These are phyloP conservation scores for Dermatemys mawii DNA, from an alignment of 2,113 vertebrate genomes.

Conservation along the genomic window DNA sequence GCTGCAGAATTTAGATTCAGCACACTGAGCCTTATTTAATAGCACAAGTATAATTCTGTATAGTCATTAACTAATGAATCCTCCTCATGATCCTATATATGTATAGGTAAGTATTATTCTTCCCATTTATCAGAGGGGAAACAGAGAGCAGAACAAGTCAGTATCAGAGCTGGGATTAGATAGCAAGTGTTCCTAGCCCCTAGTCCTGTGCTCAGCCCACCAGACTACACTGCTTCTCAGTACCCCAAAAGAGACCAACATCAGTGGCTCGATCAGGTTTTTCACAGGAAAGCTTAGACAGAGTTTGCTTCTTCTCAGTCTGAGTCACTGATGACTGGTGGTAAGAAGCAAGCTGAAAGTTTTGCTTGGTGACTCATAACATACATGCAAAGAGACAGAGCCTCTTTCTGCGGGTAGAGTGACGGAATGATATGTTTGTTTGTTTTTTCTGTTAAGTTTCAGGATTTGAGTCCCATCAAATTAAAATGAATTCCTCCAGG, in stretches of 20 bases:
- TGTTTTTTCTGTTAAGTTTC: not conserved
- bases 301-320: not conserved
- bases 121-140: too few relatives aligned
- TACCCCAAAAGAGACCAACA: not conserved
- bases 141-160: not conserved
- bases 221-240: not conserved
- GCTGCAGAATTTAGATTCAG: not conserved
- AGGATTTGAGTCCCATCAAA: not conserved
- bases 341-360: not conserved
- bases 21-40: not conserved
- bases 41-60: not conserved
- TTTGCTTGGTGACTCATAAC: slow-evolving; percentile 3
- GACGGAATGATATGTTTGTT: accelerated
- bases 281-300: not conserved
- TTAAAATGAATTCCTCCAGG: not conserved
- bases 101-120: not conserved
- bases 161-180: not conserved
- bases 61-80: not conserved
- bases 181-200: not conserved
- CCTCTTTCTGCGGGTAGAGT: not conserved
- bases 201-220: not conserved
- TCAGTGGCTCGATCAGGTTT: not conserved
- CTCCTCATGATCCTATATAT: not conserved
- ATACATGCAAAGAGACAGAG: not conserved
- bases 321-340: not conserved